phyloP scores from a whole-genome alignment of 2,888 invertebrate species.

The Dryobotodes eremita region DNA sequence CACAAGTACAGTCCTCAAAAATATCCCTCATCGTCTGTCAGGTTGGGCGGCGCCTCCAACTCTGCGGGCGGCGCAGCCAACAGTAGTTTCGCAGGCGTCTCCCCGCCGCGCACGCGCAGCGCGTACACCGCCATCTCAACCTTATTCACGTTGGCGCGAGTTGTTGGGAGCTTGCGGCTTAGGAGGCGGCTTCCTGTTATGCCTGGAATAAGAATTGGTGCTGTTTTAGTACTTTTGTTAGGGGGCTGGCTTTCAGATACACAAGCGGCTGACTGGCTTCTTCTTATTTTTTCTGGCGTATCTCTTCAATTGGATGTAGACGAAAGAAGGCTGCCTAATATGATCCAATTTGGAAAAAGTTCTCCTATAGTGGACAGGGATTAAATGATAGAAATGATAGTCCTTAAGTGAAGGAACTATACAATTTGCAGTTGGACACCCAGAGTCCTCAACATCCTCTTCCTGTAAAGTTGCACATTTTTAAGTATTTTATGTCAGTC shows the following conservation, averaged over 20 bases:
- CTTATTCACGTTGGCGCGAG: slow-evolving; percentile 94
- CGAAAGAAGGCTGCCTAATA: background rate
- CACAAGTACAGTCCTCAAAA: slow-evolving; percentile 66
- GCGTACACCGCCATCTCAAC: slow-evolving; percentile 96
- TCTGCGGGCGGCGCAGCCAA: slow-evolving; percentile 72
- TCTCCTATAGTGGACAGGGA: background rate
- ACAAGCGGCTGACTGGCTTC: too few species aligned
- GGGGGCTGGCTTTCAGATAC: background rate
- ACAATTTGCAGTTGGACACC: background rate
- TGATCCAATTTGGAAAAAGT: background rate
- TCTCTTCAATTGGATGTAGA: background rate
- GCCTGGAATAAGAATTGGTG: slow-evolving; percentile 69
- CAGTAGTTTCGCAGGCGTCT: slow-evolving; percentile 92
- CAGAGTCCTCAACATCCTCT: background rate
- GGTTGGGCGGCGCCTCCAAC: slow-evolving; percentile 53
- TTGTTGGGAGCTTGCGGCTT: slow-evolving; percentile 92
- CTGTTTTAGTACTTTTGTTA: background rate
- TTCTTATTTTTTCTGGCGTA: too few species aligned
- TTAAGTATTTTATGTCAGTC: background rate
- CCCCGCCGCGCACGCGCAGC: slow-evolving; percentile 94
- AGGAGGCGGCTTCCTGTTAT: slow-evolving; percentile 87
- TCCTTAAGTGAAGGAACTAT: background rate
- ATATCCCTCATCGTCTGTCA: slow-evolving; percentile 83
- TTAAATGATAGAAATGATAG: background rate
- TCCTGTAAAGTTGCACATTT: background rate